Percentiles rank a stretch among this genome's conserved stretches.
phyloP scores from a whole-genome alignment of 2,113 vertebrate species.

The Condylura cristata region DNA sequence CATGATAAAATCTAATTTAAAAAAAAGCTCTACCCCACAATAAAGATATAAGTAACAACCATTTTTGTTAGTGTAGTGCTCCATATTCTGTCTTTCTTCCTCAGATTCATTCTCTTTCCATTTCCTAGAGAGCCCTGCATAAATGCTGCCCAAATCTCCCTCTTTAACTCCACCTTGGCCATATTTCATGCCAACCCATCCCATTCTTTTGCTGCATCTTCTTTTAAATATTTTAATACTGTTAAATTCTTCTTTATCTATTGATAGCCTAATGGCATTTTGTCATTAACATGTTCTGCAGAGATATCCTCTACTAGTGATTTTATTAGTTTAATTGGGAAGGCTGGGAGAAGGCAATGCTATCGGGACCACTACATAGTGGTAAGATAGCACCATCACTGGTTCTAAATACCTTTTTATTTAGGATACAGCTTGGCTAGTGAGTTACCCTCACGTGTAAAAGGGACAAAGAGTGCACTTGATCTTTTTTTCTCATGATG shows the following conservation, averaged over 20 bases:
- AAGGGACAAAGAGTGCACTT: neutral
- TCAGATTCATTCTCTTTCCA: neutral
- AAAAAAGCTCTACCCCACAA: neutral
- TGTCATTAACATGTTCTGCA: neutral
- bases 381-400: neutral
- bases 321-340: neutral
- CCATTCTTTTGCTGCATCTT: neutral
- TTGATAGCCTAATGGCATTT: neutral
- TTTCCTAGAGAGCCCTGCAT: neutral
- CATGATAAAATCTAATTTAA: neutral
- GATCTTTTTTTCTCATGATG: neutral
- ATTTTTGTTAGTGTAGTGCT: neutral
- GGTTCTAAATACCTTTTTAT: conserved; percentile 16
- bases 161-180: neutral
- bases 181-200: neutral
- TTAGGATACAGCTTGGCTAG: neutral
- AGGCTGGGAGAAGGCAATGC: neutral
- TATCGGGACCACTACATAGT: neutral
- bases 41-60: neutral
- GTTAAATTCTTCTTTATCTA: neutral
- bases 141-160: neutral
- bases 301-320: neutral
- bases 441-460: neutral
- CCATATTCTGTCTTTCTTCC: neutral
- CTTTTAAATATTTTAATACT: conserved; percentile 10